Percentiles rank a stretch among this genome's conserved stretches.
Evolutionary conservation across 2,113 vertebrate species (phyloP).

Genomic region (Megaptera novaeangliae): DNA sequence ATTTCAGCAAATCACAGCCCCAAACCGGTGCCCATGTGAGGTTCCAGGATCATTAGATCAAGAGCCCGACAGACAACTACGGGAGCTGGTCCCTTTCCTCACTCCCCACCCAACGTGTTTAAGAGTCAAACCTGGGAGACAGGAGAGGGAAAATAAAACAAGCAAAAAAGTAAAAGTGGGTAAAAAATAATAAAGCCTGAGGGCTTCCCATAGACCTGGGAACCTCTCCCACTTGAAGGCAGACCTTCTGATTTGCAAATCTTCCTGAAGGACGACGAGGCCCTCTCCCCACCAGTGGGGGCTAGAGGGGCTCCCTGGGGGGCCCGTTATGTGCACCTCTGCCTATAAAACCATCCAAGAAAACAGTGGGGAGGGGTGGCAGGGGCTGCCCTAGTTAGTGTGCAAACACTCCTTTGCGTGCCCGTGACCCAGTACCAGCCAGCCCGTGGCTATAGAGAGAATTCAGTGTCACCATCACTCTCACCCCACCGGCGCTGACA

Average conservation of each 20-base stretch:
- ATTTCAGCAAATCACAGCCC: slow-evolving; percentile 44
- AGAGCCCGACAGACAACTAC: slow-evolving; percentile 58
- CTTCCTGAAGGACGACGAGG: slow-evolving; percentile 77
- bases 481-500: slow-evolving; percentile 43
- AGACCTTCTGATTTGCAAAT: slow-evolving; percentile 81
- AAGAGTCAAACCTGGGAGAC: slow-evolving; percentile 73
- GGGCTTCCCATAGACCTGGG: slow-evolving; percentile 74
- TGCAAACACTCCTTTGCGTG: slow-evolving; percentile 68
- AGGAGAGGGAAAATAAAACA: slow-evolving; percentile 19
- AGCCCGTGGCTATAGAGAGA: slow-evolving; percentile 63
- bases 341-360: slow-evolving; percentile 79
- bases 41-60: slow-evolving; percentile 54
- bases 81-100: slow-evolving; percentile 61
- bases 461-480: slow-evolving; percentile 46
- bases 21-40: slow-evolving; percentile 3
- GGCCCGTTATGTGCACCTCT: slow-evolving; percentile 76
- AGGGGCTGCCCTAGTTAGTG: slow-evolving; percentile 74
- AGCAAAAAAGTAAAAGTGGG: slow-evolving; percentile 72
- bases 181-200: slow-evolving; percentile 76
- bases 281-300: slow-evolving; percentile 72
- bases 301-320: slow-evolving; percentile 69
- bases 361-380: not conserved
- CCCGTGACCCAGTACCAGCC: slow-evolving; percentile 67
- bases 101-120: slow-evolving; percentile 68
- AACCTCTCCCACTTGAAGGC: slow-evolving; percentile 75